A percentile compares a stretch with the other conserved stretches of the same genome.
Evolutionary conservation across 2,113 vertebrate species (phyloP).

Genomic region (Rutilus rutilus): DNA sequence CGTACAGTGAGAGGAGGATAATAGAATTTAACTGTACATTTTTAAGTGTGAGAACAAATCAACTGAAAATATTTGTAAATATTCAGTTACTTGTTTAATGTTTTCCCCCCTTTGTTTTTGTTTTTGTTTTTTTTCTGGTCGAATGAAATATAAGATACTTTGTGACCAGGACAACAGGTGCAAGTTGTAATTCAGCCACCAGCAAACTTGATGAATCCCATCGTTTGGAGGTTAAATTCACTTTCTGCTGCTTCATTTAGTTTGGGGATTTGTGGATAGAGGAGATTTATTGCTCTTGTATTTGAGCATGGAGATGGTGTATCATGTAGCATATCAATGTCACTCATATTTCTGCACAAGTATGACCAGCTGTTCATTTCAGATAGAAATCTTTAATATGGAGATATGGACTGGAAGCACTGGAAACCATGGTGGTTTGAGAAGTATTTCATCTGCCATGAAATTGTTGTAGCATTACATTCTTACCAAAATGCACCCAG

Average conservation of each 20-base stretch:
- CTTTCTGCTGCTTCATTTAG: slow-evolving; percentile 20
- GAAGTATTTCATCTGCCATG: background rate
- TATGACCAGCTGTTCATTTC: background rate
- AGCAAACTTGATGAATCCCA: slow-evolving; percentile 26
- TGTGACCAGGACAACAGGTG: slow-evolving; percentile 78
- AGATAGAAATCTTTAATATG: background rate
- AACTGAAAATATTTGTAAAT: slow-evolving; percentile 82
- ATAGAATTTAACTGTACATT: slow-evolving; percentile 78
- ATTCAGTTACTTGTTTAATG: slow-evolving; percentile 78
- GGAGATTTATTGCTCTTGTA: slow-evolving; percentile 13
- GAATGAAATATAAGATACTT: slow-evolving; percentile 76
- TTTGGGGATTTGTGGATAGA: background rate
- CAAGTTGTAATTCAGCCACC: slow-evolving; percentile 61
- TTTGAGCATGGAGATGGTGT: background rate
- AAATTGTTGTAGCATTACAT: slow-evolving; percentile 34
- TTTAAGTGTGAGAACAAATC: slow-evolving; percentile 77
- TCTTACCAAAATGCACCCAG: slow-evolving; percentile 4
- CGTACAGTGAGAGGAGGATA: slow-evolving; percentile 60
- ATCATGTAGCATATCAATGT: slow-evolving; percentile 16
- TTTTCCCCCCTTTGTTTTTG: slow-evolving; percentile 60
- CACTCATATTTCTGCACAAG: background rate
- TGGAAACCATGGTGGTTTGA: background rate
- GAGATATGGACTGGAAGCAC: slow-evolving; percentile 20
- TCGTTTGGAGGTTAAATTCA: background rate
- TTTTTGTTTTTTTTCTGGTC: slow-evolving; percentile 68